phyloP scores from a whole-genome alignment of 2,888 invertebrate genomes.

The Orchesellides sinensis region DNA sequence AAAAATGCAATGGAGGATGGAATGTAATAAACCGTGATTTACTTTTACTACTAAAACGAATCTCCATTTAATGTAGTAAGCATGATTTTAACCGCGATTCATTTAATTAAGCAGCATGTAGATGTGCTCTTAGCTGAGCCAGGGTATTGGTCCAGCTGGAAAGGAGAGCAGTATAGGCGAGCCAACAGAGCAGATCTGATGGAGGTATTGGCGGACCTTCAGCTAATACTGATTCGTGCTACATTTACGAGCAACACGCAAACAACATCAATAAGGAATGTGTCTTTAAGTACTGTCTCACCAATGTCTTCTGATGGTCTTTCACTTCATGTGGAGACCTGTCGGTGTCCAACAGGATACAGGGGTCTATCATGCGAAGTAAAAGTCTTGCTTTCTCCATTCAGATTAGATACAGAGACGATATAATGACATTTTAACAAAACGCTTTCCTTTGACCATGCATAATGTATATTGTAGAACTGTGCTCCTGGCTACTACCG shows the following conservation, averaged over 20 bases:
- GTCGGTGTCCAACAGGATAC: constrained; percentile 65
- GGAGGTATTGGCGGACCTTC: constrained; percentile 67
- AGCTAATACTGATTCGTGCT: constrained; percentile 66
- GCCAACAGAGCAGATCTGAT: constrained; percentile 67
- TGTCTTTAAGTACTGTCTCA: constrained; percentile 56
- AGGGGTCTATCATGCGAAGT: constrained; percentile 66
- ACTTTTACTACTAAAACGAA: not conserved
- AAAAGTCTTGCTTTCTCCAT: no score
- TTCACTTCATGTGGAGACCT: constrained; percentile 49
- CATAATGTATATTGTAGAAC: constrained; percentile 60
- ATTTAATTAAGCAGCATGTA: not conserved
- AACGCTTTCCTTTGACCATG: no score
- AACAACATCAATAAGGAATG: constrained; percentile 50
- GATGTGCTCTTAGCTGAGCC: constrained; percentile 59
- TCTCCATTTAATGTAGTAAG: not conserved
- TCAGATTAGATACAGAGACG: no score
- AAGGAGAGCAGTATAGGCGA: constrained; percentile 40
- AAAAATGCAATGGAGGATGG: constrained; percentile 24
- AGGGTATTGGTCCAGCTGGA: constrained; percentile 61
- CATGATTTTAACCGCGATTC: not conserved
- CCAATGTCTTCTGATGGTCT: constrained; percentile 8
- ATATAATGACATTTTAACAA: no score
- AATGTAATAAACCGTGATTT: not conserved
- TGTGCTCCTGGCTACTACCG: constrained; percentile 70
- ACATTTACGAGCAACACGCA: constrained; percentile 57